Percentiles rank a stretch among this genome's conserved stretches.
phyloP scores from a whole-genome alignment of 2,797 vertebrate species.

The Schizopygopsis malacanthus region DNA sequence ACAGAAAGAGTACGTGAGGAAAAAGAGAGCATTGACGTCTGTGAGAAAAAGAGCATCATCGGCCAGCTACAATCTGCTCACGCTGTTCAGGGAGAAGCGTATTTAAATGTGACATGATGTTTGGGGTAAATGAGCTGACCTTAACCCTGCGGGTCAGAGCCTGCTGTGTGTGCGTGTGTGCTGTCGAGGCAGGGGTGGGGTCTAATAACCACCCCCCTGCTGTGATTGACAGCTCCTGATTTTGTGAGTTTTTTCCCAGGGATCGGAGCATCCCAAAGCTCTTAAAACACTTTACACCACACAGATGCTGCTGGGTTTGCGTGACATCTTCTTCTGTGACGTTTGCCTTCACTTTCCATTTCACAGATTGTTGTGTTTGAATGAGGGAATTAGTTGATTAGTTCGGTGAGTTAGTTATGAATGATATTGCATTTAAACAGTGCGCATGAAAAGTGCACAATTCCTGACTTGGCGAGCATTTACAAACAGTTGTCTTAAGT shows the following conservation, averaged over 20 bases:
- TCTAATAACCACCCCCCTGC: conserved; percentile 66
- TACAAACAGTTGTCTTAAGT: background rate
- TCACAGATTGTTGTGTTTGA: background rate
- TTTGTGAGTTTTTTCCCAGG: conserved; percentile 78
- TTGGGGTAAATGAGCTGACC: conserved; percentile 83
- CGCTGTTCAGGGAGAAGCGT: conserved; percentile 70
- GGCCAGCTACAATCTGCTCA: conserved; percentile 73
- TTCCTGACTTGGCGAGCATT: background rate
- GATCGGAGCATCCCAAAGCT: conserved; percentile 58
- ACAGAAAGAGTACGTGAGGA: conserved; percentile 66
- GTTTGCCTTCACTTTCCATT: background rate
- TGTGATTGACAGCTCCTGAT: conserved; percentile 77
- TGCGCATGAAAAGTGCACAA: background rate
- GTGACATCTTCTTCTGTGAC: conserved; percentile 7
- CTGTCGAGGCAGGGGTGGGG: conserved; percentile 39
- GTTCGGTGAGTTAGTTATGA: background rate
- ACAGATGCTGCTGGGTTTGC: conserved; percentile 57
- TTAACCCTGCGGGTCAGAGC: conserved; percentile 80
- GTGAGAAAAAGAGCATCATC: conserved; percentile 66
- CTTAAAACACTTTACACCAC: conserved; percentile 44
- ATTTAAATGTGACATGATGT: conserved; percentile 84
- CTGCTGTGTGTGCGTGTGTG: conserved; percentile 57
- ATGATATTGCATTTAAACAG: background rate
- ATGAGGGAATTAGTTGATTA: background rate
- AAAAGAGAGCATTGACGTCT: conserved; percentile 69